phyloP scores from a whole-genome alignment of 2,113 vertebrate genomes.

The Melospiza georgiana region DNA sequence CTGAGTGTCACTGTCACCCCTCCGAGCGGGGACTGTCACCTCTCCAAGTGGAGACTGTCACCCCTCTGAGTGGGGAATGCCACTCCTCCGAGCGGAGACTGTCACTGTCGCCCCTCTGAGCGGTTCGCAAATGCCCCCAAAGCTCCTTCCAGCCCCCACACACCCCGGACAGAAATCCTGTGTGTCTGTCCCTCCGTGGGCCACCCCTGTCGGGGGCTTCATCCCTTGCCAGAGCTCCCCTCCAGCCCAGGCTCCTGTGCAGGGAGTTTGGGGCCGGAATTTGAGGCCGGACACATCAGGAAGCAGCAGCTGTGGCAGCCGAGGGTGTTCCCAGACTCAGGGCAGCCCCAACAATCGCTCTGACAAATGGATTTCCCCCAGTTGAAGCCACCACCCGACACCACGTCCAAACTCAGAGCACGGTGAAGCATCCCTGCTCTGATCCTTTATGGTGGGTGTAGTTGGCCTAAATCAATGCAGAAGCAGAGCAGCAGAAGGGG shows the following conservation, averaged over 20 bases:
- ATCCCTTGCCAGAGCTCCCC: rapidly evolving
- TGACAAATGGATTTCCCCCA: not conserved
- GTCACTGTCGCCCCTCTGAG: not conserved
- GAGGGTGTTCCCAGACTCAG: rapidly evolving
- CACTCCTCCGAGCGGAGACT: too few relatives aligned
- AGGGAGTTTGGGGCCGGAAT: rapidly evolving
- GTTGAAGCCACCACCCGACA: not conserved
- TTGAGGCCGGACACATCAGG: rapidly evolving
- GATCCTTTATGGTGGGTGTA: not conserved
- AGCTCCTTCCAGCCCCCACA: not conserved
- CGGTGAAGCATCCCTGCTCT: not conserved
- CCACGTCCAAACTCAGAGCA: not conserved
- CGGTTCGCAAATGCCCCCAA: not conserved
- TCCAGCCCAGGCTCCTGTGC: not conserved
- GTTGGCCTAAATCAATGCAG: not conserved
- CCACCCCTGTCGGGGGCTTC: not conserved
- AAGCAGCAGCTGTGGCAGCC: not conserved
- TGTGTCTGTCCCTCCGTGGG: rapidly evolving
- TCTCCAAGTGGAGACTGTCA: too few relatives aligned
- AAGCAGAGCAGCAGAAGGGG: not conserved
- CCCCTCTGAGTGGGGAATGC: too few relatives aligned
- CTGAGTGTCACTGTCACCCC: too few relatives aligned
- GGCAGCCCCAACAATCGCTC: rapidly evolving
- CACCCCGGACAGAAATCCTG: too few relatives aligned
- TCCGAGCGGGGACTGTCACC: too few relatives aligned